Conservation (phyloP, 1,140 invertebrate species). For the Charaxes varanes region DNA sequence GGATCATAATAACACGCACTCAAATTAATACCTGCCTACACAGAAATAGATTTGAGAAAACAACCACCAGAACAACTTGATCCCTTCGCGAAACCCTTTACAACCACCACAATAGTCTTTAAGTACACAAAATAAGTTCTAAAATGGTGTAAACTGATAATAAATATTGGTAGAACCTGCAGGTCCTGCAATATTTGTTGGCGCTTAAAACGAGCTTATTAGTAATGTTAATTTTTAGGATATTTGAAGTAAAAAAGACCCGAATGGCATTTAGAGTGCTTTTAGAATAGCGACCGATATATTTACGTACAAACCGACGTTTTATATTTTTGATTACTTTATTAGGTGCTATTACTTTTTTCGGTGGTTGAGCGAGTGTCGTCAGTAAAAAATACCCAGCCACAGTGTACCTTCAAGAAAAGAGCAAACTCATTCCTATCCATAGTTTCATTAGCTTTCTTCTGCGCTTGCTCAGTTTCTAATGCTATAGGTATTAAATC, state of each 20-base stretch:
- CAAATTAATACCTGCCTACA: constrained; percentile 66
- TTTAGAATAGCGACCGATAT: constrained; percentile 57
- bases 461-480: constrained; percentile 83
- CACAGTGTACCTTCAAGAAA: no score
- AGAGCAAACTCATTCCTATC: no score
- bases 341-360: constrained; percentile 16
- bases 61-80: constrained; percentile 25
- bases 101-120: background rate
- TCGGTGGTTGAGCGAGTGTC: background rate
- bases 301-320: constrained; percentile 52
- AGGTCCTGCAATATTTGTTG: constrained; percentile 26
- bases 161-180: background rate
- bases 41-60: constrained; percentile 50
- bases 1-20: constrained; percentile 59
- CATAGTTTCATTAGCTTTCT: constrained; percentile 82
- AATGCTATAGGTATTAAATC: constrained; percentile 80
- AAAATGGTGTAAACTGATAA: background rate
- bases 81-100: background rate
- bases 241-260: constrained; percentile 49
- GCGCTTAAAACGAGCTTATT: constrained; percentile 45
- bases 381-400: no score
- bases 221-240: constrained; percentile 62
- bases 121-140: background rate
- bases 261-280: constrained; percentile 65
- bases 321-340: constrained; percentile 21